Evolutionary conservation across 2,113 vertebrate species (phyloP).

Genomic region (Dascyllus trimaculatus): DNA sequence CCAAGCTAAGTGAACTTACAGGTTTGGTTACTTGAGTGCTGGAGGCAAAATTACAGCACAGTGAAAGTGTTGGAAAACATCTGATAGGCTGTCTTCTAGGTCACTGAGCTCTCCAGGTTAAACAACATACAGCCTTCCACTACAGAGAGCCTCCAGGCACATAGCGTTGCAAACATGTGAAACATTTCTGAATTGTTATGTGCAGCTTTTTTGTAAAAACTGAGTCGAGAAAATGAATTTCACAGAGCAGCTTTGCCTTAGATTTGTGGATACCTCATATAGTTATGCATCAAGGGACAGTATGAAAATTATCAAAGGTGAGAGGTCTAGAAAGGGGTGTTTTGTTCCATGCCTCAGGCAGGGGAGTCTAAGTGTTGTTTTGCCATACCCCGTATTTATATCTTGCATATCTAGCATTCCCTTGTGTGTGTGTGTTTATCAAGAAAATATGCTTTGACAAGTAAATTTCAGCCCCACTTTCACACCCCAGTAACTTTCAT

Average conservation of each 20-base stretch:
- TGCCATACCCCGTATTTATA: background rate
- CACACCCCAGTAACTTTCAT: too few relatives aligned
- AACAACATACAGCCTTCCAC: background rate
- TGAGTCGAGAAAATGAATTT: background rate
- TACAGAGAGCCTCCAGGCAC: background rate
- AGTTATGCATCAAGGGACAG: background rate
- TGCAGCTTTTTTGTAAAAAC: background rate
- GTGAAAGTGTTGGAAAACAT: background rate
- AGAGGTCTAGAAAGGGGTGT: background rate
- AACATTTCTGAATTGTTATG: background rate
- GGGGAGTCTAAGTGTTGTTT: background rate
- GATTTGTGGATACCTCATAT: background rate
- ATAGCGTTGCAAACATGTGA: background rate
- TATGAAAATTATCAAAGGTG: background rate
- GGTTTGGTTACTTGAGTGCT: conserved; percentile 8
- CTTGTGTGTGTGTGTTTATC: background rate
- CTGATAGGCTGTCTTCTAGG: background rate
- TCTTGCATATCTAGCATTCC: background rate
- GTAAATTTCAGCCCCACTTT: too few relatives aligned
- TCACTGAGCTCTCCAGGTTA: background rate
- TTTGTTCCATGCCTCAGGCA: background rate
- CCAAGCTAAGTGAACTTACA: background rate
- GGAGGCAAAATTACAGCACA: background rate
- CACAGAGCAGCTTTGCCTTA: background rate
- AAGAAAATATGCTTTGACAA: too few relatives aligned